phyloP scores from a whole-genome alignment of 1,140 invertebrate genomes.

The Aphelenchoides fujianensis region DNA sequence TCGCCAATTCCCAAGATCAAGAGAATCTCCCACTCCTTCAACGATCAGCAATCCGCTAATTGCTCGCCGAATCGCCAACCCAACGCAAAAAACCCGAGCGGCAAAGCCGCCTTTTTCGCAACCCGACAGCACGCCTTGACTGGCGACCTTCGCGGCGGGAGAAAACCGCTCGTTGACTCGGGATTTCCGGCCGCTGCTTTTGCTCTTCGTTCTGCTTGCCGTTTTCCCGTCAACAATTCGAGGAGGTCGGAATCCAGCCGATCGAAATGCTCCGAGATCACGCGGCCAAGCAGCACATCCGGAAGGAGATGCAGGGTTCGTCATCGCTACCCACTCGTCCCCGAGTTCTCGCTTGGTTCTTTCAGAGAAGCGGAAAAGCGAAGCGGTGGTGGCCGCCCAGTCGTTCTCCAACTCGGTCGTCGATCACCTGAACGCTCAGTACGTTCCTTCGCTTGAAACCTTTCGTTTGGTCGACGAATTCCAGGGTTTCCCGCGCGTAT shows the following conservation, averaged over 20 bases:
- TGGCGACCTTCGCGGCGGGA: background rate
- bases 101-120: constrained; percentile 6
- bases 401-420: constrained; percentile 19
- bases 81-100: background rate
- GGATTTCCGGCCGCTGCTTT: no score
- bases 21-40: no score
- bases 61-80: no score
- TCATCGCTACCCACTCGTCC: constrained; percentile 7
- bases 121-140: background rate
- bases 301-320: constrained; percentile 32
- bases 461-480: constrained; percentile 18
- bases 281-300: constrained; percentile 28
- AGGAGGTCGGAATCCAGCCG: background rate
- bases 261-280: constrained; percentile 24
- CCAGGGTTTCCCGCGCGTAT: constrained; percentile 30
- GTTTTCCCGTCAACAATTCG: background rate
- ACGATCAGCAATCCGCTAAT: no score
- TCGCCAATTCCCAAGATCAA: no score
- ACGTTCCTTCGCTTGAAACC: background rate
- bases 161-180: background rate
- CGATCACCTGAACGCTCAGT: constrained; percentile 32
- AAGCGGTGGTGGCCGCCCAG: constrained; percentile 32
- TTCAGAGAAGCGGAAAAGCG: constrained; percentile 31
- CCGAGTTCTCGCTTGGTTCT: constrained; percentile 3
- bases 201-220: no score